Base-by-base conservation (phyloP, 2,113 vertebrate genomes). In the Reinhardtius hippoglossoides region DNA sequence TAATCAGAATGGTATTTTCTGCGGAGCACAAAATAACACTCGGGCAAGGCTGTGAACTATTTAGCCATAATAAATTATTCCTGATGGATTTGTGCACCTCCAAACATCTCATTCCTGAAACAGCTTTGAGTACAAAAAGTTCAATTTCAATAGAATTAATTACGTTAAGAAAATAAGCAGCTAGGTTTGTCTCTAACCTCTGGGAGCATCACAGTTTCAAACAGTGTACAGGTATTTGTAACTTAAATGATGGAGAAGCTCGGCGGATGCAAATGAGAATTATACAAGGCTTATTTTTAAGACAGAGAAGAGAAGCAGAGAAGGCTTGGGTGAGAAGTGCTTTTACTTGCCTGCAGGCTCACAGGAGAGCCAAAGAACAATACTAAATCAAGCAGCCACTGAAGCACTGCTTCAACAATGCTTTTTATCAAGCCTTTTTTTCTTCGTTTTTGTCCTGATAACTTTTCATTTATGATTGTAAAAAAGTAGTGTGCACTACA, bases 181-280 rank as follows among this genome's bases (percentile, higher is more conserved):
- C 15, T 40, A 20, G 27, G 52, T 55, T 59, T 48, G 60, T 60
- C 37, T 50, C 50, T 8, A 78, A 84, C 67, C 46, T 70, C 31
- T 62, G 68, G 61, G 50, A 23, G 6, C 50, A 56, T 6, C 70
- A 68, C 27, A 15, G 37, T 71, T 65, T 40, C 27, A 52, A 70
- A 74, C 56, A 24, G 65, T 23, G 78, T 71, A 52, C 87, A 89
- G 60, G 71, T 77, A 83, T 57, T 69, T 82, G 69, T 80, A 72
- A 48, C 75, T 88, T 88, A 79, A 90, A 92, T 92, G 80, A 91
- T 88, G 76, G 16, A 81, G 81, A 80, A 88, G 82, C 31, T 31
- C 31, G 31, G 31, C 31, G 31, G 31, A 31, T 31, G 31, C 83
- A 90, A 87, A 90, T 82, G 73, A 81, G 76, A 73, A 77, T 21